Evolutionary conservation across 2,888 invertebrate species (phyloP).

Genomic region (Acanthacorydalis orientalis): DNA sequence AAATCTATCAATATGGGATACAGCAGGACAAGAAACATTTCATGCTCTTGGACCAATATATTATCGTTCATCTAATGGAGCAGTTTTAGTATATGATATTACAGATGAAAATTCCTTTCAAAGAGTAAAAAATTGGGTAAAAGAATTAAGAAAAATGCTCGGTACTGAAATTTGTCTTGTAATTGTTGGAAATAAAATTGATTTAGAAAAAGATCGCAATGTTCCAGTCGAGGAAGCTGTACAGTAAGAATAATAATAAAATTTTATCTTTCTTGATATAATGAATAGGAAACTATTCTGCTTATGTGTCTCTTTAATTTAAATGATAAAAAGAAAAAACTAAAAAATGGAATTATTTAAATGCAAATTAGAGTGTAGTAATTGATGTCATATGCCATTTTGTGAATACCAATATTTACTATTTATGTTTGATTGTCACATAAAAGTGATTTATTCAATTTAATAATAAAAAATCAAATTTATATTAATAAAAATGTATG

Average conservation of each 20-base stretch:
- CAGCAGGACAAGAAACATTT: constrained; percentile 92
- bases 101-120: constrained; percentile 93
- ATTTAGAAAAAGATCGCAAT: constrained; percentile 79
- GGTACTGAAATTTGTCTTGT: constrained; percentile 81
- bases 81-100: constrained; percentile 93
- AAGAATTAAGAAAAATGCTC: constrained; percentile 88
- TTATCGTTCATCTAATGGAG: constrained; percentile 93
- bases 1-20: constrained; percentile 94
- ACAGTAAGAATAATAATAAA: constrained; percentile 38
- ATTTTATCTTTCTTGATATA: background rate
- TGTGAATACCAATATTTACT: too few species aligned
- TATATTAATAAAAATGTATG: background rate
- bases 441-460: too few species aligned
- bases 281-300: too few species aligned
- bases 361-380: too few species aligned
- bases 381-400: too few species aligned
- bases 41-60: constrained; percentile 97
- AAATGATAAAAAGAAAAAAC: too few species aligned
- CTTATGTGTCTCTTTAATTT: too few species aligned
- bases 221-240: constrained; percentile 75
- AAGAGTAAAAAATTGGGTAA: constrained; percentile 97
- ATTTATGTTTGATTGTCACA: too few species aligned
- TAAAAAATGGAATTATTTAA: too few species aligned
- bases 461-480: too few species aligned
- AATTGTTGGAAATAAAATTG: constrained; percentile 95